Conservation (phyloP, 2,113 vertebrate species). For the Eleginops maclovinus region DNA sequence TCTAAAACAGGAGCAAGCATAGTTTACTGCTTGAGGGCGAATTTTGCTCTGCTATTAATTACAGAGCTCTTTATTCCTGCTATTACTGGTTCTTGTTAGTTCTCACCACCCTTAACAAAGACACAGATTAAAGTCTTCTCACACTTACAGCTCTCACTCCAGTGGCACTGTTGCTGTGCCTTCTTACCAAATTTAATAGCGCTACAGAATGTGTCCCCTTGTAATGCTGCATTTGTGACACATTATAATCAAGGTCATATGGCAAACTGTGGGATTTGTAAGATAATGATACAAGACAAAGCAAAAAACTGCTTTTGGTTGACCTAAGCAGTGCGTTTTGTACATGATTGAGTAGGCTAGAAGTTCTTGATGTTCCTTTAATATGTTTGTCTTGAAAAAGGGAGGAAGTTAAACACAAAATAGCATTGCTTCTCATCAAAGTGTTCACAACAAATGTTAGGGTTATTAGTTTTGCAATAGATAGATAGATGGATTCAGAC, state of each 20-base stretch:
- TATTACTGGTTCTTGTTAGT: constrained; percentile 29
- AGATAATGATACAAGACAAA: constrained; percentile 12
- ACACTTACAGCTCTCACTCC: not conserved
- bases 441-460: constrained; percentile 18
- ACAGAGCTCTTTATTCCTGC: constrained; percentile 28
- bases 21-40: constrained; percentile 32
- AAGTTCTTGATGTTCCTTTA: constrained; percentile 42
- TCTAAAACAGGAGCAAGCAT: constrained; percentile 26
- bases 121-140: not conserved
- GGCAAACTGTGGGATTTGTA: constrained; percentile 9
- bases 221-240: not conserved
- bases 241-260: not conserved
- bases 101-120: constrained; percentile 27
- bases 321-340: constrained; percentile 22
- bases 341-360: constrained; percentile 43
- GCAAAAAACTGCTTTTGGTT: constrained; percentile 20
- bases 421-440: constrained; percentile 6
- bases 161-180: constrained; percentile 1
- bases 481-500: not conserved
- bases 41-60: constrained; percentile 62
- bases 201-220: constrained; percentile 14
- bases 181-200: constrained; percentile 14
- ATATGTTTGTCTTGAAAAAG: constrained; percentile 44
- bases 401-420: not conserved
- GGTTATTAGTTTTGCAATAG: not conserved